Evolutionary conservation across 2,888 invertebrate genomes (phyloP).

Genomic region (Eremobia ochroleuca): DNA sequence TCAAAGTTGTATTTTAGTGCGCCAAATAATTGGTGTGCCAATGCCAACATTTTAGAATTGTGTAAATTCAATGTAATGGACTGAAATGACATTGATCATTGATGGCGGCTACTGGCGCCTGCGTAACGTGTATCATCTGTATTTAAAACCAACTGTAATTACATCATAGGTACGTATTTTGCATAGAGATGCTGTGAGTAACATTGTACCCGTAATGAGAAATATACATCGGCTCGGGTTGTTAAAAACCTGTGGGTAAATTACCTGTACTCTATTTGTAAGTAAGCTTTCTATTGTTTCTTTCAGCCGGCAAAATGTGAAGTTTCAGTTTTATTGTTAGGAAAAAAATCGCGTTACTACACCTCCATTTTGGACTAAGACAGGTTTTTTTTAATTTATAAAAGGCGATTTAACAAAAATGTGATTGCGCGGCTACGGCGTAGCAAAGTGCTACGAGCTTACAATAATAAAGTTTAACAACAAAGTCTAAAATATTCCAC

Average conservation of each 20-base stretch:
- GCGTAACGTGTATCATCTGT: constrained; percentile 28
- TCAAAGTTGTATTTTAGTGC: constrained; percentile 9
- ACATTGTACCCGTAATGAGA: neutral
- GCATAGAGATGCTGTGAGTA: neutral
- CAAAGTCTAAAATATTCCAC: neutral
- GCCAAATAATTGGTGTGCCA: constrained; percentile 27
- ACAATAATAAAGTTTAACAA: neutral
- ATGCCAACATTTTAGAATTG: constrained; percentile 29
- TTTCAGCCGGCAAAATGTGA: neutral
- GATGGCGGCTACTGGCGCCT: constrained; percentile 2
- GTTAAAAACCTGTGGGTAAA: neutral
- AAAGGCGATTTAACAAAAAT: neutral
- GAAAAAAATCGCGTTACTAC: neutral
- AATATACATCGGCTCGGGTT: neutral
- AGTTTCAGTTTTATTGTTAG: neutral
- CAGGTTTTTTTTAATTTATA: neutral
- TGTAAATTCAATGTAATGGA: constrained; percentile 45
- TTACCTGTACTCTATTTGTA: neutral
- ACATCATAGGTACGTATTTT: neutral
- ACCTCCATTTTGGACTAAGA: neutral
- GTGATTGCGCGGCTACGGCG: constrained; percentile 12
- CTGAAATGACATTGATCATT: constrained; percentile 51
- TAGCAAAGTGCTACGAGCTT: constrained; percentile 30
- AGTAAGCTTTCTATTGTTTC: neutral
- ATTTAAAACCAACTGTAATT: constrained; percentile 24